phyloP scores from a whole-genome alignment of 1,140 invertebrate genomes.

The Caenorhabditis brenneri region DNA sequence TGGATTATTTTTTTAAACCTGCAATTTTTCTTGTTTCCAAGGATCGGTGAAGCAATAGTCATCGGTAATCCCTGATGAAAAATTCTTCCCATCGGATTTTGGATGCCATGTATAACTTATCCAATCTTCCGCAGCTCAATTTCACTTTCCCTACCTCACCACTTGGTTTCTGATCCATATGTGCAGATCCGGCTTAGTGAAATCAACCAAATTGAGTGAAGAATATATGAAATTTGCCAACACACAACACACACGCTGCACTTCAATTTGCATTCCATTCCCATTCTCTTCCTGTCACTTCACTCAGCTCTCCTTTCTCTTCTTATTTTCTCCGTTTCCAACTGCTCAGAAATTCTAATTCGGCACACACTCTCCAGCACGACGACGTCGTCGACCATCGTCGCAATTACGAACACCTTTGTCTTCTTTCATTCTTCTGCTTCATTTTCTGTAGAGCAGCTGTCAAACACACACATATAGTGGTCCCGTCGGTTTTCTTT shows the following conservation, averaged over 20 bases:
- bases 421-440: neutral
- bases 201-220: neutral
- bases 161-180: too few species aligned
- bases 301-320: neutral
- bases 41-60: too few species aligned
- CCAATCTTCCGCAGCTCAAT: too few species aligned
- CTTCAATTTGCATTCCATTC: conserved; percentile 31
- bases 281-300: neutral
- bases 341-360: conserved; percentile 28
- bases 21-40: too few species aligned
- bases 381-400: neutral
- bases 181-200: too few species aligned
- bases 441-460: neutral
- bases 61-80: too few species aligned
- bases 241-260: neutral
- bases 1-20: too few species aligned
- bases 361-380: neutral
- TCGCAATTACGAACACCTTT: conserved; percentile 42
- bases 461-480: neutral
- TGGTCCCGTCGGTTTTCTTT: neutral
- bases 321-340: neutral
- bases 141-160: too few species aligned
- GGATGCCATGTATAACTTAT: too few species aligned
- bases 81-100: too few species aligned
- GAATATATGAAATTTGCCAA: neutral